Conservation (phyloP, 2,113 vertebrate genomes). For the Thamnaconus septentrionalis region DNA sequence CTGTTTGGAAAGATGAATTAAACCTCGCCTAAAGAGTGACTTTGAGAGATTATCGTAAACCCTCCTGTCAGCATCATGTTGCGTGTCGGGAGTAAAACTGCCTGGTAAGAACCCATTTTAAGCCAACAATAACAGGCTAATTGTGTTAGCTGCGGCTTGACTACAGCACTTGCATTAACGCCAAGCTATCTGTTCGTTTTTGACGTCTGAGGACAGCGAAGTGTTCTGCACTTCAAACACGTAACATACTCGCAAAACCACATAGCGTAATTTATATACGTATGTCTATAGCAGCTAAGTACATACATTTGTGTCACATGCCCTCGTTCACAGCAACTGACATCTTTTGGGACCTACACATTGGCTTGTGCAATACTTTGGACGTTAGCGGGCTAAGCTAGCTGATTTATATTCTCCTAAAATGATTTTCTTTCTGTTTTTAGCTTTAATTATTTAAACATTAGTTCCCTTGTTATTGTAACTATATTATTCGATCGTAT, state of each 20-base stretch:
- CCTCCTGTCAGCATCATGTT: slow-evolving; percentile 65
- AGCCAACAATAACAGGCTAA: slow-evolving; percentile 3
- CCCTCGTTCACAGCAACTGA: not conserved
- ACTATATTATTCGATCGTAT: too few relatives aligned
- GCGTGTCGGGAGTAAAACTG: slow-evolving; percentile 68
- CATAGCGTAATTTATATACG: too few relatives aligned
- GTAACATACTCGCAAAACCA: too few relatives aligned
- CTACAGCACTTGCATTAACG: not conserved
- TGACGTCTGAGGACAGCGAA: slow-evolving; percentile 45
- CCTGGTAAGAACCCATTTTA: slow-evolving; percentile 67
- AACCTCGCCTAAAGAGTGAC: slow-evolving; percentile 34
- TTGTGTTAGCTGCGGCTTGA: slow-evolving; percentile 7
- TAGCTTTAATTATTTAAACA: too few relatives aligned
- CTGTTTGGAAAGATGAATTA: slow-evolving; percentile 61
- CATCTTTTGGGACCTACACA: not conserved
- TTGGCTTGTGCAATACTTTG: not conserved
- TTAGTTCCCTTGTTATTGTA: too few relatives aligned
- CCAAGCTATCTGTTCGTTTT: slow-evolving; percentile 8
- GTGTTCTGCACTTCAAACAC: not conserved
- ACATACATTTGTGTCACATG: not conserved
- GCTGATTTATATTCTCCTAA: too few relatives aligned
- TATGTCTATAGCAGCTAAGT: not conserved
- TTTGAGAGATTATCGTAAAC: slow-evolving; percentile 29
- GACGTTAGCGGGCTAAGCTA: too few relatives aligned
- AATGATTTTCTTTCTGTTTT: too few relatives aligned